These are phyloP conservation scores for Gouania willdenowi DNA, from an alignment of 2,797 vertebrate species.

Conservation along the genomic window DNA sequence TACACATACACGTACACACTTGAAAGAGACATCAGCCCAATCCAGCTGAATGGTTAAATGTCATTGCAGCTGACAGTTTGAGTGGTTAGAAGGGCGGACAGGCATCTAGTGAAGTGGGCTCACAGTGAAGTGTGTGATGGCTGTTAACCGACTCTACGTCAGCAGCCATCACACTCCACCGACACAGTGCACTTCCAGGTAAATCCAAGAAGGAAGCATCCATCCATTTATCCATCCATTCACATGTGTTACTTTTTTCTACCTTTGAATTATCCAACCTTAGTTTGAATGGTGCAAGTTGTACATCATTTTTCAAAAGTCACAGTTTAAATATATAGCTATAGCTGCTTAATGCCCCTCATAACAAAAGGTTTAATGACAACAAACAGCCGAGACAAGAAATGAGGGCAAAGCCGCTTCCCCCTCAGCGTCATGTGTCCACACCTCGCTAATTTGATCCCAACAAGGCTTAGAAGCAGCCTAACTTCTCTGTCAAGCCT, in stretches of 20 bases:
- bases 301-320: slow-evolving; percentile 17
- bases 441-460: slow-evolving; percentile 39
- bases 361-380: slow-evolving; percentile 11
- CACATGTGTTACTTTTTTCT: background rate
- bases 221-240: too few relatives aligned
- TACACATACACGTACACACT: slow-evolving; percentile 3
- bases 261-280: slow-evolving; percentile 9
- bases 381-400: slow-evolving; percentile 36
- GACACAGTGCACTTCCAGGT: background rate
- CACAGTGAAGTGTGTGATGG: slow-evolving; percentile 34
- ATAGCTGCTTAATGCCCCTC: slow-evolving; percentile 32
- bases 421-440: slow-evolving; percentile 8
- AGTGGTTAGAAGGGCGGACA: slow-evolving; percentile 42
- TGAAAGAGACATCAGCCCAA: slow-evolving; percentile 4
- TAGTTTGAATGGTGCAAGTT: slow-evolving; percentile 1
- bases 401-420: slow-evolving; percentile 11
- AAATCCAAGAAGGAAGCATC: too few relatives aligned
- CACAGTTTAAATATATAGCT: slow-evolving; percentile 28
- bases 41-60: slow-evolving; percentile 59
- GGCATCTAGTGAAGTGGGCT: slow-evolving; percentile 50
- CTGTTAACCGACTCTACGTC: slow-evolving; percentile 29
- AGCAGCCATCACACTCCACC: slow-evolving; percentile 5
- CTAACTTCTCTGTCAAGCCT: slow-evolving; percentile 34
- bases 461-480: slow-evolving; percentile 12
- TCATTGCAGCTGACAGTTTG: slow-evolving; percentile 62